Conservation (phyloP, 1,140 invertebrate species). For the Bombus confusus region DNA sequence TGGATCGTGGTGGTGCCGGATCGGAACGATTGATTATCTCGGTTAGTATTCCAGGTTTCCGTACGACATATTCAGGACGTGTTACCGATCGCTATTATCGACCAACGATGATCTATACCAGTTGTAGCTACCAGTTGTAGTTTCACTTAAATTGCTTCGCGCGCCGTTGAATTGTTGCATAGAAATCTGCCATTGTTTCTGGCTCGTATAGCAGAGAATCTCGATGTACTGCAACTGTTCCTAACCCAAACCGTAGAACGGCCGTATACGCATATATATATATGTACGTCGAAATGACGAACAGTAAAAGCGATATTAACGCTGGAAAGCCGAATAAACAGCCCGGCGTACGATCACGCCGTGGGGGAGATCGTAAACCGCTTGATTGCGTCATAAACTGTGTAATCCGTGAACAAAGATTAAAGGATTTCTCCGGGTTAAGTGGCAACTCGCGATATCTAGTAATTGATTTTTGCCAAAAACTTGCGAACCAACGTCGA, state of each 20-base stretch:
- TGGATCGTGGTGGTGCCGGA: neutral
- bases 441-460: neutral
- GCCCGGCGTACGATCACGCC: no score
- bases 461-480: neutral
- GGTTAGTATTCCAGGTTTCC: conserved; percentile 37
- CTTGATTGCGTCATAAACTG: neutral
- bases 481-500: conserved; percentile 28
- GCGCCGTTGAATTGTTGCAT: conserved; percentile 57
- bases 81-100: conserved; percentile 44
- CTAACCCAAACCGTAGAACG: neutral
- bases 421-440: neutral
- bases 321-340: neutral
- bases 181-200: conserved; percentile 41
- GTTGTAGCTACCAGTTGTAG: conserved; percentile 38
- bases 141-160: conserved; percentile 68
- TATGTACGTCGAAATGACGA: neutral
- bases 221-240: neutral
- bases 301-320: conserved; percentile 26
- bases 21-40: conserved; percentile 46
- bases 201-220: conserved; percentile 14
- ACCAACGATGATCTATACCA: conserved; percentile 22
- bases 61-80: conserved; percentile 40
- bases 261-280: neutral
- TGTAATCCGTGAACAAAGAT: neutral
- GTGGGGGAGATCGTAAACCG: neutral